These are phyloP conservation scores for Antedon mediterranea DNA, from an alignment of 53 echinoderm and acorn worm species.

Conservation along the genomic window DNA sequence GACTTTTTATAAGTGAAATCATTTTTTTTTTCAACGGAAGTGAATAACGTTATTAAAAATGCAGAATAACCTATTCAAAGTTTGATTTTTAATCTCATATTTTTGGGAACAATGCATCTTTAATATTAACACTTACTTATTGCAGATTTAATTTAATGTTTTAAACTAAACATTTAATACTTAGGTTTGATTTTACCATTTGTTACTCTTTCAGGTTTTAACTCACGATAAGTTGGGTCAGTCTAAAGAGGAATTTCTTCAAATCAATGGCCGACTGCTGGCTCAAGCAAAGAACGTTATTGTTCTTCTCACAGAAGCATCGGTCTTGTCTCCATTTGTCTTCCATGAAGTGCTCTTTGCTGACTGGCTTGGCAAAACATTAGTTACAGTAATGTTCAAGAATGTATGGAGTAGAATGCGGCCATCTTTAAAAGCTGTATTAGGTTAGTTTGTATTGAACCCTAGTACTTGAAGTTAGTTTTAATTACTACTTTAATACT, in stretches of 20 bases:
- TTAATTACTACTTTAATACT: background rate
- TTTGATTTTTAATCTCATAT: too few relatives aligned
- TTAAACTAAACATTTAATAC: too few relatives aligned
- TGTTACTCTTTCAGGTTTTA: constrained; percentile 26
- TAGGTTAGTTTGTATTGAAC: constrained; percentile 32
- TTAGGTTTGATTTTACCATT: too few relatives aligned
- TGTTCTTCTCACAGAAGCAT: constrained; percentile 65
- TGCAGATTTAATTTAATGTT: too few relatives aligned
- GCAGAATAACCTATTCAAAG: too few relatives aligned
- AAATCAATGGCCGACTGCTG: constrained; percentile 72
- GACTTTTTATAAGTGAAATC: too few relatives aligned
- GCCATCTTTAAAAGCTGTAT: constrained; percentile 75
- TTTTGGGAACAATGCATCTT: too few relatives aligned
- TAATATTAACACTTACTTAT: too few relatives aligned
- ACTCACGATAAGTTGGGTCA: constrained; percentile 87
- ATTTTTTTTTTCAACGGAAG: too few relatives aligned
- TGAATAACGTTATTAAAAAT: too few relatives aligned
- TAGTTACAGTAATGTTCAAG: constrained; percentile 91
- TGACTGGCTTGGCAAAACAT: constrained; percentile 89
- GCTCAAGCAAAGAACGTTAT: constrained; percentile 66
- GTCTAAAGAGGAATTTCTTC: constrained; percentile 72
- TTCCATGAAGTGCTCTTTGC: constrained; percentile 96
- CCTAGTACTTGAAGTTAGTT: background rate
- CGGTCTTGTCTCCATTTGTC: constrained; percentile 66
- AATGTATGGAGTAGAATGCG: constrained; percentile 72